Conservation (phyloP, 2,888 invertebrate genomes). For the Pachycephus smyrnensis region DNA sequence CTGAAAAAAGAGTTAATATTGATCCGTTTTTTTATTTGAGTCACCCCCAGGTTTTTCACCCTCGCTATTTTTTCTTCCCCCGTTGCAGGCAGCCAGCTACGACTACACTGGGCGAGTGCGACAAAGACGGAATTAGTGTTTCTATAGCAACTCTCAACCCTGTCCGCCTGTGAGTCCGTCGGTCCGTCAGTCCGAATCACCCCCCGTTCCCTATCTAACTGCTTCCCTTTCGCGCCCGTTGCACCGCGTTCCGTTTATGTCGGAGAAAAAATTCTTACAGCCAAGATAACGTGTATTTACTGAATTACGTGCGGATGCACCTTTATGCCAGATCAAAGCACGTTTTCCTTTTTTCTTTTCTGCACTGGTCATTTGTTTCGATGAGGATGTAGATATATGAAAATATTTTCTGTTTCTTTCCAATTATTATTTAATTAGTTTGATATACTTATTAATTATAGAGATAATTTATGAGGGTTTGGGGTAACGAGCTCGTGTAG, state of each 20-base stretch:
- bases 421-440: background rate
- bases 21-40: slow-evolving; percentile 76
- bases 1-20: slow-evolving; percentile 77
- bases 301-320: background rate
- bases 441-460: background rate
- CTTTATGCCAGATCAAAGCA: background rate
- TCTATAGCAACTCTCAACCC: slow-evolving; percentile 73
- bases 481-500: background rate
- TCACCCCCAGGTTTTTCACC: slow-evolving; percentile 75
- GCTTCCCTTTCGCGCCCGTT: slow-evolving; percentile 19
- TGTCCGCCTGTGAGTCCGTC: slow-evolving; percentile 40
- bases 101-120: slow-evolving; percentile 29
- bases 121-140: slow-evolving; percentile 71
- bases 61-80: slow-evolving; percentile 69
- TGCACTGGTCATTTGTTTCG: background rate
- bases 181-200: slow-evolving; percentile 38
- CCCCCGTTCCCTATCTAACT: slow-evolving; percentile 20
- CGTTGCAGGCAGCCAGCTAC: slow-evolving; percentile 51
- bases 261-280: slow-evolving; percentile 1
- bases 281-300: background rate
- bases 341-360: background rate
- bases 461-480: background rate
- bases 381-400: too few relatives aligned
- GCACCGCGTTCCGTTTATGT: slow-evolving; percentile 8
- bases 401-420: background rate